phyloP scores from a whole-genome alignment of 2,113 vertebrate species.

The Phalacrocorax aristotelis region DNA sequence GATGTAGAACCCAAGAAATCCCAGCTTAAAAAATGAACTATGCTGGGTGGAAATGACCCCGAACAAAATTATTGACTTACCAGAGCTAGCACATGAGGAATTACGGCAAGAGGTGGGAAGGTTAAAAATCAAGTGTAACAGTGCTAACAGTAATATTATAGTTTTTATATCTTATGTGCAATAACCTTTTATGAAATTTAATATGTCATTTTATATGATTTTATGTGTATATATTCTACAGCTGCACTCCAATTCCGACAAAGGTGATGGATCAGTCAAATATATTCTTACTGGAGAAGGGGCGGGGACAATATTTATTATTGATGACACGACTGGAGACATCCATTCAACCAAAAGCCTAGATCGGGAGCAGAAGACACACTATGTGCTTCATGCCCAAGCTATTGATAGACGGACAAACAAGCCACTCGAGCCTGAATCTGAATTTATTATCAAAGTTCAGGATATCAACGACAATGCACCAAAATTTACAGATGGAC shows the following conservation, averaged over 20 bases:
- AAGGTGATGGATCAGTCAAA: constrained; percentile 95
- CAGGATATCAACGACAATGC: constrained; percentile 99
- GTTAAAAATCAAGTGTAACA: not conserved
- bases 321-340: constrained; percentile 94
- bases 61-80: not conserved
- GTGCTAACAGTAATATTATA: not conserved
- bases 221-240: constrained; percentile 71
- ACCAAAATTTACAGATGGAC: constrained; percentile 93
- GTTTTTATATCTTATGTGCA: not conserved
- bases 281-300: constrained; percentile 97
- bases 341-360: constrained; percentile 96
- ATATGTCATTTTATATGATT: not conserved
- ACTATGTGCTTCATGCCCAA: constrained; percentile 96
- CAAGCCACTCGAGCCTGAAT: constrained; percentile 93
- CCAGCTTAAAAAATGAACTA: not conserved
- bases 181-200: not conserved
- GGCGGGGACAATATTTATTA: constrained; percentile 93
- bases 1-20: rapidly evolving
- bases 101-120: not conserved
- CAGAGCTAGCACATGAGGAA: not conserved
- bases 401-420: constrained; percentile 92
- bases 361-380: constrained; percentile 92
- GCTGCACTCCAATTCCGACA: constrained; percentile 98
- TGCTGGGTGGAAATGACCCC: not conserved
- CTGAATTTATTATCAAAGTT: constrained; percentile 98